These are phyloP conservation scores for Epizoanthus fatuus DNA, from an alignment of 92 coral and sea anemone genomes.

Conservation along the genomic window DNA sequence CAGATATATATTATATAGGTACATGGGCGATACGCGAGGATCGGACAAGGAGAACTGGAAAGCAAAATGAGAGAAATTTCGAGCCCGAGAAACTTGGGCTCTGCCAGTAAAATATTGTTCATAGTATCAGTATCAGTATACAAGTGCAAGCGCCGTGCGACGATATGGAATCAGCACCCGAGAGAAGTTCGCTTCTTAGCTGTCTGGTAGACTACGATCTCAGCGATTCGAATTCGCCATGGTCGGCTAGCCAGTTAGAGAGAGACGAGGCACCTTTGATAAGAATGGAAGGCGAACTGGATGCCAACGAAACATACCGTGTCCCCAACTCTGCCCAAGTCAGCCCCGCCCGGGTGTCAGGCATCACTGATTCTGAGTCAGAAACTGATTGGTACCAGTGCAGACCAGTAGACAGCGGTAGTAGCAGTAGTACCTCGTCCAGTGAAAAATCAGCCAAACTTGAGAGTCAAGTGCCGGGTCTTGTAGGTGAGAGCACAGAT, in stretches of 20 bases:
- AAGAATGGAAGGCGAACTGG: slow-evolving; percentile 5
- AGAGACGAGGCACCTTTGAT: neutral
- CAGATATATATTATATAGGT: too few relatives aligned
- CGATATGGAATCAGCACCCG: neutral
- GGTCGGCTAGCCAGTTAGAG: slow-evolving; percentile 1
- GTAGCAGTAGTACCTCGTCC: neutral
- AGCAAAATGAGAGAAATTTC: too few relatives aligned
- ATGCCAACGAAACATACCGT: neutral
- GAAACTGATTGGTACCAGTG: neutral
- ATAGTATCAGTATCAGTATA: slow-evolving; percentile 1
- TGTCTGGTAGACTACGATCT: neutral
- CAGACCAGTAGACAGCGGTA: neutral
- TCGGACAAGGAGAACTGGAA: too few relatives aligned
- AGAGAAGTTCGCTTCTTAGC: slow-evolving; percentile 8
- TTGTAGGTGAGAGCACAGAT: slow-evolving; percentile 1
- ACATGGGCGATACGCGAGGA: too few relatives aligned
- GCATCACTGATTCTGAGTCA: neutral
- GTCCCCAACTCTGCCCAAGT: slow-evolving; percentile 2
- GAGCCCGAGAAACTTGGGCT: too few relatives aligned
- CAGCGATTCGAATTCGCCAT: slow-evolving; percentile 1
- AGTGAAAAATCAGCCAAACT: neutral
- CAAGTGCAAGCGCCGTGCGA: neutral
- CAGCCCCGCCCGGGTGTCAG: neutral
- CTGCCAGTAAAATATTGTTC: neutral
- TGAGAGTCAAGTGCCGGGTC: slow-evolving; percentile 20